Conservation (phyloP, 2,113 vertebrate genomes). For the Misgurnus anguillicaudatus region DNA sequence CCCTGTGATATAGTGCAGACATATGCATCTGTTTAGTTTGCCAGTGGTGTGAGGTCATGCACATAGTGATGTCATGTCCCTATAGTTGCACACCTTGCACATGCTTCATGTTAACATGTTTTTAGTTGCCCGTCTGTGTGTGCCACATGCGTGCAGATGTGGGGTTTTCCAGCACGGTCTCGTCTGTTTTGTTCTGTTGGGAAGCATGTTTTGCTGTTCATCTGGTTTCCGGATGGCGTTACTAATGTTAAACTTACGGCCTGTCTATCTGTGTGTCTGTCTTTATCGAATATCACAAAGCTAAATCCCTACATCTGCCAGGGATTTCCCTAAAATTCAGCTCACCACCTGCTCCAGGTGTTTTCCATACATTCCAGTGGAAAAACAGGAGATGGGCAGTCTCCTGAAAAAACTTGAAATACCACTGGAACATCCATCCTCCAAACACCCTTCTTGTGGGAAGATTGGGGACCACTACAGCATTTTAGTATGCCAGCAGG, state of each 20-base stretch:
- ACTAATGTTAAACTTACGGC: conserved; percentile 51
- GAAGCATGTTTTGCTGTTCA: conserved; percentile 33
- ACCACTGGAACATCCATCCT: no score
- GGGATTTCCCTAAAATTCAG: background rate
- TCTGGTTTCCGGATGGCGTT: conserved; percentile 44
- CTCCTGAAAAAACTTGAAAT: background rate
- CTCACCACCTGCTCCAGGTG: conserved; percentile 12
- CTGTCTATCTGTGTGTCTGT: conserved; percentile 5
- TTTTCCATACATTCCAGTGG: conserved; percentile 8
- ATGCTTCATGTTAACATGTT: conserved; percentile 6
- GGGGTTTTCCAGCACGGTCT: conserved; percentile 47
- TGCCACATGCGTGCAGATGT: conserved; percentile 12
- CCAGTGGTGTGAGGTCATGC: conserved; percentile 3
- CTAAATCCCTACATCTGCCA: background rate
- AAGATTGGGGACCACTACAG: no score
- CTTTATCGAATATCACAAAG: background rate
- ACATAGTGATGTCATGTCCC: background rate
- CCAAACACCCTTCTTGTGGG: no score
- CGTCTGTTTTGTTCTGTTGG: conserved; percentile 32
- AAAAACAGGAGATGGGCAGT: background rate
- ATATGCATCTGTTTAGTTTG: conserved; percentile 30
- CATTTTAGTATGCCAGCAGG: no score
- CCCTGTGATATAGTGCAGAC: conserved; percentile 15
- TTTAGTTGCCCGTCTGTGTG: background rate
- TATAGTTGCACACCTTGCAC: background rate